phyloP scores from a whole-genome alignment of 1,140 invertebrate genomes.

The Campodea augens region DNA sequence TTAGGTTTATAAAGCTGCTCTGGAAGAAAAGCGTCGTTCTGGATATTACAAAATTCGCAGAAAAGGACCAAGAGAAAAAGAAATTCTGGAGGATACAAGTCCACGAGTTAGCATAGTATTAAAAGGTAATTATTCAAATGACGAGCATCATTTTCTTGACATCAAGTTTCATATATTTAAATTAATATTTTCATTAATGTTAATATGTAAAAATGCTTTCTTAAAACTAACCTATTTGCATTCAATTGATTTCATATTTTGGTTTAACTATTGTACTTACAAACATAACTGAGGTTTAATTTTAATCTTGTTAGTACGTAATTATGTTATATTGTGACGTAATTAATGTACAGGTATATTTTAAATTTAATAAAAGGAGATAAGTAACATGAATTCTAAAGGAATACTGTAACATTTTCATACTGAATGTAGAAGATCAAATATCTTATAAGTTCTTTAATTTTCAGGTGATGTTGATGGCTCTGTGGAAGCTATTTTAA shows the following conservation, averaged over 20 bases:
- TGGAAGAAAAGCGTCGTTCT: constrained; percentile 37
- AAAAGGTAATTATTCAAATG: constrained; percentile 14
- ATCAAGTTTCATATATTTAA: constrained; percentile 25
- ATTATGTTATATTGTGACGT: too few relatives aligned
- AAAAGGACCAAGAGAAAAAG: constrained; percentile 34
- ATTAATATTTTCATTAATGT: background rate
- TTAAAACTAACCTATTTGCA: too few relatives aligned
- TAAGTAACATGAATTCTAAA: too few relatives aligned
- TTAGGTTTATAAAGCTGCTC: constrained; percentile 40
- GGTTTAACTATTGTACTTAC: too few relatives aligned
- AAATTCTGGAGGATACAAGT: constrained; percentile 25
- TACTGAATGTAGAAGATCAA: too few relatives aligned
- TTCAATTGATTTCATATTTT: too few relatives aligned
- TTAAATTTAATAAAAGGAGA: too few relatives aligned
- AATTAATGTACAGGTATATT: too few relatives aligned
- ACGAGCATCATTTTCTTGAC: constrained; percentile 15
- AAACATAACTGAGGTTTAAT: too few relatives aligned
- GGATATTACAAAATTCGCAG: constrained; percentile 27
- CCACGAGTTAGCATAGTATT: constrained; percentile 19
- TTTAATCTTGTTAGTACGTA: too few relatives aligned
- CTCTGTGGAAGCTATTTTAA: constrained; percentile 82
- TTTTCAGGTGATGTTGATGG: constrained; percentile 54
- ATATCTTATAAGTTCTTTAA: too few relatives aligned
- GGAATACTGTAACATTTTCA: too few relatives aligned
- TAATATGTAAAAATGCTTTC: background rate